Evolutionary conservation across 1,140 invertebrate species (phyloP).

Genomic region (Diachasmimorpha longicaudata): DNA sequence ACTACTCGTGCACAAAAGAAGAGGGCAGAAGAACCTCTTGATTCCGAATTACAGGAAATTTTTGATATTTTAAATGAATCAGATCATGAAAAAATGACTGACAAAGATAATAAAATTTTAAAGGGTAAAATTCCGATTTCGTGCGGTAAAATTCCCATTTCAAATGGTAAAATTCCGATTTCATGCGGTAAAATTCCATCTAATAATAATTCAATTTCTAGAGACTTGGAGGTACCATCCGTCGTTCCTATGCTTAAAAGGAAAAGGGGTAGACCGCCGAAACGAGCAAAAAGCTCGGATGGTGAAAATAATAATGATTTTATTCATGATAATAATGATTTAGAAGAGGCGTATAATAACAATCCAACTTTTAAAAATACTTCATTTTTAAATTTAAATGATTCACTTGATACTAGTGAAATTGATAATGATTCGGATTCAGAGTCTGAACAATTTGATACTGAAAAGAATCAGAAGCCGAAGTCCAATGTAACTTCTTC

Average conservation of each 20-base stretch:
- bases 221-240: too few relatives aligned
- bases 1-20: not conserved
- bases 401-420: not conserved
- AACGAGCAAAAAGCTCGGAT: not conserved
- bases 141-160: too few relatives aligned
- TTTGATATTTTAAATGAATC: not conserved
- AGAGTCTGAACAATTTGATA: not conserved
- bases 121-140: too few relatives aligned
- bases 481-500: not conserved
- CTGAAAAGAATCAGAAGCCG: not conserved
- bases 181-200: too few relatives aligned
- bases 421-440: not conserved
- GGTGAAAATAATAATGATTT: not conserved
- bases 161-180: too few relatives aligned
- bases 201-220: too few relatives aligned
- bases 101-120: not conserved
- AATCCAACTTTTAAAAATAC: too few relatives aligned
- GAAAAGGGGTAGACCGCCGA: constrained; percentile 8
- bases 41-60: not conserved
- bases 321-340: too few relatives aligned
- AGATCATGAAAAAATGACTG: not conserved
- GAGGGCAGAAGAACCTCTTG: not conserved
- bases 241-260: not conserved
- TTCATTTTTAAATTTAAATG: not conserved
- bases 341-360: not conserved